A percentile compares a stretch with the other conserved stretches of the same genome.
Conservation (phyloP, 2,113 vertebrate genomes). For the Uropsilus gracilis region DNA sequence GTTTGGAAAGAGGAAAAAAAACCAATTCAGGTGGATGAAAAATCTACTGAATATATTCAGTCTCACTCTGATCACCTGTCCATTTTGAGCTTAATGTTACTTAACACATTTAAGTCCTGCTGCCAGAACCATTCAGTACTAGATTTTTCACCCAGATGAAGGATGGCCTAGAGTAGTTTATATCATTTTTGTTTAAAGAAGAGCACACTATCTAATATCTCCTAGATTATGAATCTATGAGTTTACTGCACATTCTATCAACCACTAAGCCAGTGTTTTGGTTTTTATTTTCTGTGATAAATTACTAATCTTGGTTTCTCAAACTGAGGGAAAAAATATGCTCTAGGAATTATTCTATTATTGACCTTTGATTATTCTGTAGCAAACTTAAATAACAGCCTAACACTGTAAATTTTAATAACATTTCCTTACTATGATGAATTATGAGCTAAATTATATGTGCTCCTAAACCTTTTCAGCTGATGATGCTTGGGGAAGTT, state of each 20-base stretch:
- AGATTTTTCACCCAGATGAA: background rate
- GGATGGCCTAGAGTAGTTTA: background rate
- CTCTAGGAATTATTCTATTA: background rate
- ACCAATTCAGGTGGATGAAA: background rate
- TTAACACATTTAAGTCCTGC: background rate
- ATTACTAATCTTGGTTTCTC: background rate
- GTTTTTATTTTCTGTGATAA: background rate
- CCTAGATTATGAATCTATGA: background rate
- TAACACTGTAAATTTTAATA: constrained; percentile 36
- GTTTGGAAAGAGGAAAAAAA: background rate
- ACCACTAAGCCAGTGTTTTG: background rate
- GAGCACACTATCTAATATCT: background rate
- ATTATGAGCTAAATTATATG: constrained; percentile 28
- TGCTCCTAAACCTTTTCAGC: background rate
- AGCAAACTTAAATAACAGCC: constrained; percentile 32
- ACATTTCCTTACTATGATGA: constrained; percentile 37
- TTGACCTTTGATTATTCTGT: constrained; percentile 18
- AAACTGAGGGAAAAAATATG: background rate
- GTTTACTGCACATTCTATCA: background rate
- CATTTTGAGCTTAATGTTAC: background rate
- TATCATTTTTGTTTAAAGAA: background rate
- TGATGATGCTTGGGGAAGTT: background rate
- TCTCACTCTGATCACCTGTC: background rate
- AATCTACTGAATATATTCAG: background rate
- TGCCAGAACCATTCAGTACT: background rate